Percentiles rank a stretch among this genome's conserved stretches.
Conservation (phyloP, 2,797 vertebrate genomes). For the Cynopterus sphinx region DNA sequence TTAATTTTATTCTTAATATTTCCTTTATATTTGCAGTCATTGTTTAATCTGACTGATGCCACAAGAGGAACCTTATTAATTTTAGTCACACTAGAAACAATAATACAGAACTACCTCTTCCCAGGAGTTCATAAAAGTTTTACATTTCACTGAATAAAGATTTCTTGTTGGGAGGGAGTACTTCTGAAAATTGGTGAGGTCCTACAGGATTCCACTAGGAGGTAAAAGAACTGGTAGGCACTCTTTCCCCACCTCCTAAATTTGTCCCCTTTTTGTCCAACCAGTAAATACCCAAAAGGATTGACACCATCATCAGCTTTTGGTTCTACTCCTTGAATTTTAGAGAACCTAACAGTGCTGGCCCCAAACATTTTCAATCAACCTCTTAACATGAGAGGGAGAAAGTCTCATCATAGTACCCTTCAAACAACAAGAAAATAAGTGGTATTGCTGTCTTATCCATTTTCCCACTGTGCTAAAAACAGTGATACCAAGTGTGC, state of each 20-base stretch:
- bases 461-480: background rate
- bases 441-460: background rate
- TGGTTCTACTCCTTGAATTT: background rate
- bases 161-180: background rate
- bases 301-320: background rate
- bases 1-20: background rate
- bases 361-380: background rate
- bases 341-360: background rate
- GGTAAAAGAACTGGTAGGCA: background rate
- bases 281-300: background rate
- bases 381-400: background rate
- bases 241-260: fast-evolving
- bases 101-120: background rate
- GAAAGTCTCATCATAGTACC: background rate
- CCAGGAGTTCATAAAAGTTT: background rate
- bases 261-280: background rate
- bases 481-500: background rate
- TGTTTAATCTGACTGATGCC: background rate
- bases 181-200: background rate
- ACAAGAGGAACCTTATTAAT: background rate
- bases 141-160: background rate
- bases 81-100: background rate
- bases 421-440: background rate
- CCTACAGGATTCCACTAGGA: background rate
- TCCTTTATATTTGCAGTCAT: background rate